phyloP scores from a whole-genome alignment of 2,113 vertebrate genomes.

The Rallus limicola region DNA sequence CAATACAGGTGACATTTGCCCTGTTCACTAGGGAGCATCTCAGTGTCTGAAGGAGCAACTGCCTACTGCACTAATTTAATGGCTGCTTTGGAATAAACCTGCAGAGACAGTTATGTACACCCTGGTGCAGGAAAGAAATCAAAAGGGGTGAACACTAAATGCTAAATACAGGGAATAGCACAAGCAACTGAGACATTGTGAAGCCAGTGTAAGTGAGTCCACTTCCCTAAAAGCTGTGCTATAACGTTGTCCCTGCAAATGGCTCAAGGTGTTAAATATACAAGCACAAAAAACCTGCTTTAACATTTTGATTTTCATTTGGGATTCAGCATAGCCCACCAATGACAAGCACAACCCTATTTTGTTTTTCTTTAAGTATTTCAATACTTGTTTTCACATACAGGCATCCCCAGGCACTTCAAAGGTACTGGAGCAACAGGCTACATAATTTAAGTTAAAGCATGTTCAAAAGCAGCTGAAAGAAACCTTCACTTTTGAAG shows the following conservation, averaged over 20 bases:
- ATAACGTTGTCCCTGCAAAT: not conserved
- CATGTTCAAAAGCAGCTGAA: not conserved
- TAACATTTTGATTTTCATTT: not conserved
- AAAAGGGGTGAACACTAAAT: not conserved
- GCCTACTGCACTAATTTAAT: constrained; percentile 43
- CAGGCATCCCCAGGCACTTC: not conserved
- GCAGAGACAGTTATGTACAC: not conserved
- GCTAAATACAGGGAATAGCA: not conserved
- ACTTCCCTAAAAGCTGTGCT: not conserved
- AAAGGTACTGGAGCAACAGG: not conserved
- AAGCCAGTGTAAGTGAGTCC: not conserved
- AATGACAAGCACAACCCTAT: not conserved
- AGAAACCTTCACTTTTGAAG: constrained; percentile 1
- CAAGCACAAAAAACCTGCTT: not conserved
- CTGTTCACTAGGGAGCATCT: constrained; percentile 58
- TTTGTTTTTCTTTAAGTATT: not conserved
- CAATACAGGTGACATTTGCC: constrained; percentile 61
- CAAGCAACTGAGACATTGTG: not conserved
- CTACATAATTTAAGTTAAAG: not conserved
- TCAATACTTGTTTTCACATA: not conserved
- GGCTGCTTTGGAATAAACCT: constrained; percentile 25
- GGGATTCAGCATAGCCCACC: not conserved
- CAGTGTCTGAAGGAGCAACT: constrained; percentile 43
- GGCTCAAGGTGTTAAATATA: not conserved
- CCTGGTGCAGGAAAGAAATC: not conserved